These are phyloP conservation scores for Tetragnatha montana DNA, from an alignment of 2,888 invertebrate species.

Conservation along the genomic window DNA sequence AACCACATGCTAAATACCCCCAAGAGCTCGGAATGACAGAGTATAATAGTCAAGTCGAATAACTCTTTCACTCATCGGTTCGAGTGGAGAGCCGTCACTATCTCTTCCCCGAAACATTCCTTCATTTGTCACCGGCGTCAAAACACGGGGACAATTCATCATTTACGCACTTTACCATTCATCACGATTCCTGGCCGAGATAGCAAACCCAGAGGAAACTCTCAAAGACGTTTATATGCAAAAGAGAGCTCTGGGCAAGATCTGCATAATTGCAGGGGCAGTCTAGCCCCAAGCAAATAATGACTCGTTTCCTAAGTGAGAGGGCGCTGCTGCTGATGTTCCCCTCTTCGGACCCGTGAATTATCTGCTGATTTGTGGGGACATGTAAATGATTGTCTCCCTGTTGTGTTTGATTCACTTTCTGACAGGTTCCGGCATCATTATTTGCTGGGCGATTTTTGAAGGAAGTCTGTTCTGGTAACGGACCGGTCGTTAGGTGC, in stretches of 20 bases:
- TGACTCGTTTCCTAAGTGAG: conserved; percentile 21
- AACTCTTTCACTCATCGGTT: background rate
- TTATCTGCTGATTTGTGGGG: background rate
- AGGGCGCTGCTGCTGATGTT: background rate
- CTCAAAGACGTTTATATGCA: background rate
- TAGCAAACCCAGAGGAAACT: background rate
- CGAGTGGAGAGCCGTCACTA: conserved; percentile 2
- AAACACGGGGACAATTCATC: conserved; percentile 36
- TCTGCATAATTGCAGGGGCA: conserved; percentile 34
- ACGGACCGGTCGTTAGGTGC: background rate
- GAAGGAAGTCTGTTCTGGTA: background rate
- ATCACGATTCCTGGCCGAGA: background rate
- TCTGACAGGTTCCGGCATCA: background rate
- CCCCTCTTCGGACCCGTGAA: background rate
- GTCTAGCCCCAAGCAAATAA: conserved; percentile 10
- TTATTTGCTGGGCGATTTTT: background rate
- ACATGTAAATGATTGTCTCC: background rate
- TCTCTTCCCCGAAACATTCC: conserved; percentile 5
- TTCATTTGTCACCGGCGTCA: conserved; percentile 43
- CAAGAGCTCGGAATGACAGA: background rate
- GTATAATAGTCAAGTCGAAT: background rate
- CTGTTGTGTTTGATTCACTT: background rate
- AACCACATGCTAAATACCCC: background rate
- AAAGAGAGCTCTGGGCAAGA: background rate
- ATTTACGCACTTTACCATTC: conserved; percentile 15